Evolutionary conservation across 2,888 invertebrate species (phyloP), one percentile per base, ranked within the genome.

Genomic region (Pterostichus madidus): DNA sequence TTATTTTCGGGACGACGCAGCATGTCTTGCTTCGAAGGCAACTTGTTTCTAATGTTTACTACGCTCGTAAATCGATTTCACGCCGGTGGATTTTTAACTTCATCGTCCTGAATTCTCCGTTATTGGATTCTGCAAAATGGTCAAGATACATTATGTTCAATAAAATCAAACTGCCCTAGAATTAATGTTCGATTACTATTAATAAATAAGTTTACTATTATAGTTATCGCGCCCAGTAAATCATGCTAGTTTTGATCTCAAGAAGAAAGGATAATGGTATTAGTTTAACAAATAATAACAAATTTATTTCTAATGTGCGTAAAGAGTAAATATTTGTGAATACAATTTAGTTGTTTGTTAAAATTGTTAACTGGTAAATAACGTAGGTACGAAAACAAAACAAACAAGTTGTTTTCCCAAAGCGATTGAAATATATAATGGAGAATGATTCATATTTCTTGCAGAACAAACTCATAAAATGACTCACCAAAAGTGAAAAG

Each of bases 21-120:
- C 39, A 35, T n/a, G 15, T 68, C 68, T 31, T 35, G 7, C 39
- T 35, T 11, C 32, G 68, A 35, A 49, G 15, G 15, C 35, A 35
- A 2, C 68, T 5, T 68, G 68, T 68, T 52, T 76, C 32, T 76
- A 76, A 76, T 53, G 35, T 76, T 76, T 53, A 76, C 76, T 35
- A 31, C 76, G 49, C 73, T 35, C 76, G 76, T 76, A 76, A 76
- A 76, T 53, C 53, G 76, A 53, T 76, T 76, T 76, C 32, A 52
- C 32, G 31, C 32, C n/a, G 11, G 68, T 53, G 76, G 64, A 64
- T 64, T 35, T 64, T 64, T 64, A 31, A 32, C 32, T 39, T 6
- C n/a, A 5, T 5, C n/a, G 2, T 8, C 15, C 3, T n/a, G 17
- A 56, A 17, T 56, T 56, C 59, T 31, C 32, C 8, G 64, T 64